Base-by-base conservation (phyloP, 2,797 vertebrate species). In the Periophthalmus magnuspinnatus region DNA sequence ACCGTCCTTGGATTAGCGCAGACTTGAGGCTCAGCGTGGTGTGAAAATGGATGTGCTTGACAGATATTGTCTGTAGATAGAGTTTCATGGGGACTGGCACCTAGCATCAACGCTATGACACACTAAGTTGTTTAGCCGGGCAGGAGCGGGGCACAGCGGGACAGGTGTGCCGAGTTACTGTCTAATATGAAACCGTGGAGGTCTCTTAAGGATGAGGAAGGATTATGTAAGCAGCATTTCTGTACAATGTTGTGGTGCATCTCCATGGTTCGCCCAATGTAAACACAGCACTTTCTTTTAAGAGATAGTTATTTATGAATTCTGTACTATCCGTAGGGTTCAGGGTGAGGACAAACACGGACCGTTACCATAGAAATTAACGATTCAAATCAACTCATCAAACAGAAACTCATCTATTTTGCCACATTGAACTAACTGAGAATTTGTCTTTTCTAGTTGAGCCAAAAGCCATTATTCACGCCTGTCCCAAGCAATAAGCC, bases 101-200 rank as follows among this genome's bases (percentile, higher is more conserved):
- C 54, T 6, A 55, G 70, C 57, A 84, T 85, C 86, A 79, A 50
- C 32, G 41, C 78, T 59, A 58, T 70, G 61, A 48, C 74, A 50
- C 77, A 59, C 69, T 47, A 48, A 74, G 72, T 79, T 72, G 74
- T 89, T 87, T 79, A 72, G 47, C 70, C 70, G 68, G 28, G 68
- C 60, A 50, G n/a, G 56, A 71, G 65, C 32, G 6, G n/a, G 81
- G 82, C 81, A 78, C 81, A 71, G 21, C 48, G 73, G 76, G 74
- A 81, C 88, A 89, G 86, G 88, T 90, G 90, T 83, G 80, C 75
- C 65, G 78, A 63, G 41, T 65, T 47, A 67, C 63, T 60, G 13
- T 78, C 79, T 69, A 60, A 84, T 75, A 76, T 57, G 63, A 89
- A 87, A 77, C 84, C 76, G 71, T 79, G 67, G 56, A 71, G 81